Conservation (phyloP, 2,113 vertebrate genomes). For the Scopus umbretta region DNA sequence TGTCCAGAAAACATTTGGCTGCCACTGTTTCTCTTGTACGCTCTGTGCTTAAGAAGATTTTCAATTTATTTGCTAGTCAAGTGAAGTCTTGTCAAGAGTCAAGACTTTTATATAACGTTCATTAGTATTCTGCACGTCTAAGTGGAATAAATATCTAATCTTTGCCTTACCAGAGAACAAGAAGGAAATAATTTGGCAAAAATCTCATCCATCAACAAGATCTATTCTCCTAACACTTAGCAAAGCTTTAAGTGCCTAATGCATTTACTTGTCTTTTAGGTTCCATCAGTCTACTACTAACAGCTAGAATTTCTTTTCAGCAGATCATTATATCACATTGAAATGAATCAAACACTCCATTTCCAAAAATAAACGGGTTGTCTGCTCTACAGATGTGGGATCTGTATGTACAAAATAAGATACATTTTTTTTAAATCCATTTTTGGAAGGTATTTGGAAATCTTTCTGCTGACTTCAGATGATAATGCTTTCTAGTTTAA, state of each 20-base stretch:
- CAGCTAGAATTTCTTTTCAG: constrained; percentile 30
- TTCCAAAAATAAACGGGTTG: background rate
- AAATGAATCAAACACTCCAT: background rate
- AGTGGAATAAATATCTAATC: constrained; percentile 46
- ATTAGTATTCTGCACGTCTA: constrained; percentile 34
- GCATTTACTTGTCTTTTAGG: background rate
- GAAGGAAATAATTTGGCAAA: constrained; percentile 60
- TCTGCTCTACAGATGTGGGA: constrained; percentile 18
- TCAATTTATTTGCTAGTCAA: background rate
- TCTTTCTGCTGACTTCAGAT: background rate
- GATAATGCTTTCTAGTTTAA: background rate
- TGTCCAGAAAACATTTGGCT: background rate
- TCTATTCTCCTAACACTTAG: constrained; percentile 10
- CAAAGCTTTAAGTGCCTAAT: background rate
- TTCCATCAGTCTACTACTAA: constrained; percentile 25
- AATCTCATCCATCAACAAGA: constrained; percentile 37
- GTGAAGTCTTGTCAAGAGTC: background rate
- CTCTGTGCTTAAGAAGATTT: background rate
- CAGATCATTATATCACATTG: constrained; percentile 26
- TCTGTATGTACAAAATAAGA: background rate
- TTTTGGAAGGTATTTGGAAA: background rate
- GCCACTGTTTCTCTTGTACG: background rate
- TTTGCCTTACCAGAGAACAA: constrained; percentile 30
- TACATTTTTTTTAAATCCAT: background rate
- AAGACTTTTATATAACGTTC: background rate